Evolutionary conservation across 2,113 vertebrate genomes (phyloP).

Genomic region (Falcunculus frontatus): DNA sequence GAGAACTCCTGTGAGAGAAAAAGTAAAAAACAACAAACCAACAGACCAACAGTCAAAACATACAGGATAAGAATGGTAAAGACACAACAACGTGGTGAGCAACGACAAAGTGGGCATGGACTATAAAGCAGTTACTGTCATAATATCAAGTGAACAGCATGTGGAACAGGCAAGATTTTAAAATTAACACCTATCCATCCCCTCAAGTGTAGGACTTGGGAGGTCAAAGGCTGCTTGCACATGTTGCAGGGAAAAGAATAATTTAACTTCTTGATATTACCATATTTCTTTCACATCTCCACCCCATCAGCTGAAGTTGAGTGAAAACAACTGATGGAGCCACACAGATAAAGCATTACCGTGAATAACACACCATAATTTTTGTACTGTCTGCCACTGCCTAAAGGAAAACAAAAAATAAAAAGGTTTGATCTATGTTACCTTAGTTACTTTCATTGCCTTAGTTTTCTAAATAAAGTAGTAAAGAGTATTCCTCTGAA

Average conservation of each 20-base stretch:
- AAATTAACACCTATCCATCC: background rate
- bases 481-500: background rate
- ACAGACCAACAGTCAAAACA: background rate
- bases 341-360: background rate
- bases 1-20: background rate
- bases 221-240: background rate
- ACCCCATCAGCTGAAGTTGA: background rate
- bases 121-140: background rate
- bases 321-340: background rate
- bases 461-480: background rate
- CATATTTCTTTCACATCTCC: background rate
- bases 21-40: background rate
- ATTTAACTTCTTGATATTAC: background rate
- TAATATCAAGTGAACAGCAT: background rate
- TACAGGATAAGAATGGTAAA: background rate
- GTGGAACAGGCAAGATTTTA: background rate
- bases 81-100: background rate
- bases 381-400: background rate
- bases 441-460: background rate
- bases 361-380: background rate
- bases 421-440: background rate
- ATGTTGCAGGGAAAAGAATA: background rate
- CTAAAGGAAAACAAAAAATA: background rate
- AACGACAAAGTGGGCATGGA: background rate
- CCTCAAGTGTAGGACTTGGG: background rate